Evolutionary conservation across 2,797 vertebrate genomes (phyloP).

Genomic region (Cossypha caffra): DNA sequence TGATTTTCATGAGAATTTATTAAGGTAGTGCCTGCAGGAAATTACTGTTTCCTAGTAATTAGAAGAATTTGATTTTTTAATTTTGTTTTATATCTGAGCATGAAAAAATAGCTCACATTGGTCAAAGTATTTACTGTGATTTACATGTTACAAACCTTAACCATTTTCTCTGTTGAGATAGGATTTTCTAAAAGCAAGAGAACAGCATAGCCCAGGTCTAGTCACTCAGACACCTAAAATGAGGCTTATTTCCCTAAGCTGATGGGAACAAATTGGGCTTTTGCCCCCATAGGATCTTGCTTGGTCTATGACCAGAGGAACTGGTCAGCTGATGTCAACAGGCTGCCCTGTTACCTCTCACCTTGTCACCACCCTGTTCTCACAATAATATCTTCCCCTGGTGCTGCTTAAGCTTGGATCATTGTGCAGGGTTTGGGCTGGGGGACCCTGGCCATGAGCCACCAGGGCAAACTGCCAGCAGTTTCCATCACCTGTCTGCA

Average conservation of each 20-base stretch:
- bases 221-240: background rate
- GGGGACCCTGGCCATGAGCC: background rate
- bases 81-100: background rate
- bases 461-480: background rate
- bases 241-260: background rate
- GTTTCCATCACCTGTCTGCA: rapidly evolving
- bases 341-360: background rate
- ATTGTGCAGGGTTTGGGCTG: background rate
- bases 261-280: background rate
- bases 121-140: background rate
- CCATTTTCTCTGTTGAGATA: background rate
- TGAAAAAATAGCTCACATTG: background rate
- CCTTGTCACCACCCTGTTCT: background rate
- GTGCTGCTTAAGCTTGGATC: background rate
- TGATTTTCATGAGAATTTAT: background rate
- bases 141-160: background rate
- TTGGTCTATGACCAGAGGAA: background rate
- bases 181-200: background rate
- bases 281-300: background rate
- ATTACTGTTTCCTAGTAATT: background rate
- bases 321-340: background rate
- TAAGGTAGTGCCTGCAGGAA: background rate
- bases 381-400: background rate
- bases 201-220: background rate
- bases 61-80: background rate